Percentiles rank a stretch among this genome's conserved stretches.
These are phyloP conservation scores for Mactromeris polynyma DNA, from an alignment of 2,888 invertebrate genomes.

Conservation along the genomic window DNA sequence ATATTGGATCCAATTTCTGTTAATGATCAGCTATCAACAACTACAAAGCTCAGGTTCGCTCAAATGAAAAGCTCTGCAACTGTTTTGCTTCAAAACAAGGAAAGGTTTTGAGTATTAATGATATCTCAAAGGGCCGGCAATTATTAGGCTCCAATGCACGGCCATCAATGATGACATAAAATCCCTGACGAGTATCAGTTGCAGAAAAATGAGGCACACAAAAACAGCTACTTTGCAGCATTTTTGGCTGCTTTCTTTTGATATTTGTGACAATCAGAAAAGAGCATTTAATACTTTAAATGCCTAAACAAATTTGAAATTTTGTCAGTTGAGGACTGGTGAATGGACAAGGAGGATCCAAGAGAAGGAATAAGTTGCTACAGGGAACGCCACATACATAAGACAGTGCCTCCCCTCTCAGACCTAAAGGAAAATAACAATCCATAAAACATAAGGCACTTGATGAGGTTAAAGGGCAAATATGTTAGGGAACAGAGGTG, in stretches of 20 bases:
- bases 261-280: neutral
- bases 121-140: neutral
- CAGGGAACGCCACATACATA: too few species aligned
- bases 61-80: neutral
- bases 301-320: too few species aligned
- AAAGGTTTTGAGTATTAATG: neutral
- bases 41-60: neutral
- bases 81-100: neutral
- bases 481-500: too few species aligned
- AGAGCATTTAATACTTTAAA: neutral
- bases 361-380: too few species aligned
- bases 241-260: neutral
- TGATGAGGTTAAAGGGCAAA: too few species aligned
- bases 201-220: neutral
- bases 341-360: too few species aligned
- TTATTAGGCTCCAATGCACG: neutral
- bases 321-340: too few species aligned
- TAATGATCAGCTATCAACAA: neutral
- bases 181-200: neutral
- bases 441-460: too few species aligned
- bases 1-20: slow-evolving; percentile 6
- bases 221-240: neutral
- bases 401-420: too few species aligned
- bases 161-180: neutral
- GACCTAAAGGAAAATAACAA: too few species aligned